Percentiles rank a stretch among this genome's conserved stretches.
Conservation (phyloP, 92 coral and sea anemone genomes). For the Pocillopora meandrina region DNA sequence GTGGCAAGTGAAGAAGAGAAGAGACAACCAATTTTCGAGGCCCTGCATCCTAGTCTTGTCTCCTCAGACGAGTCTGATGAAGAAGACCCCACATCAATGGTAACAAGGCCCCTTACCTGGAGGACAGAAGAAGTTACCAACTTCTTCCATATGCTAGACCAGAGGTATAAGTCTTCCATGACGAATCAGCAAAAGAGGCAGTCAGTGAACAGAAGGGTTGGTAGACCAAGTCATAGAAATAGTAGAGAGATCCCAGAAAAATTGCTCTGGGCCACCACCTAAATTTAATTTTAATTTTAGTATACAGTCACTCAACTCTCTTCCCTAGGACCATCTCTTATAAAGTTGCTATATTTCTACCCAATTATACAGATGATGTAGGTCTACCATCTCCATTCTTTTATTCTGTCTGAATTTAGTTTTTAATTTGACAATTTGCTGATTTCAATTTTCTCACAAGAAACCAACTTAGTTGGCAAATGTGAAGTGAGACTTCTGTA, state of each 20-base stretch:
- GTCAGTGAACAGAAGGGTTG: neutral
- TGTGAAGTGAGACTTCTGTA: constrained; percentile 11
- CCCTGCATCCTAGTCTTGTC: neutral
- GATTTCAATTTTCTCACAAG: constrained; percentile 7
- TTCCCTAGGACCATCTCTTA: neutral
- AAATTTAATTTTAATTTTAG: neutral
- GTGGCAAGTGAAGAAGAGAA: constrained; percentile 3
- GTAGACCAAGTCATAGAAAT: constrained; percentile 4
- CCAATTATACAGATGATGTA: constrained; percentile 7
- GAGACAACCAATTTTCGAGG: neutral
- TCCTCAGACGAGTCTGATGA: constrained; percentile 4
- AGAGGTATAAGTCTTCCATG: constrained; percentile 1
- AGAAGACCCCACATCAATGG: neutral
- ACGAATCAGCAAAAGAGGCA: constrained; percentile 20
- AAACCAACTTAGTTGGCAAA: neutral
- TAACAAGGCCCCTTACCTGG: constrained; percentile 7
- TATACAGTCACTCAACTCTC: constrained; percentile 14
- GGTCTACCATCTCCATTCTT: constrained; percentile 7
- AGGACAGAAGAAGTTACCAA: constrained; percentile 3
- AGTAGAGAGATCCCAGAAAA: neutral
- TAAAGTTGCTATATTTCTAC: neutral
- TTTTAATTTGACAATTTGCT: neutral
- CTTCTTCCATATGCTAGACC: neutral
- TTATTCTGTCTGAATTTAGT: neutral
- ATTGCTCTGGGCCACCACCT: constrained; percentile 14